Percentiles rank a stretch among this genome's conserved stretches.
Evolutionary conservation across 2,888 invertebrate genomes (phyloP).

Genomic region (Tetranychus truncatus): DNA sequence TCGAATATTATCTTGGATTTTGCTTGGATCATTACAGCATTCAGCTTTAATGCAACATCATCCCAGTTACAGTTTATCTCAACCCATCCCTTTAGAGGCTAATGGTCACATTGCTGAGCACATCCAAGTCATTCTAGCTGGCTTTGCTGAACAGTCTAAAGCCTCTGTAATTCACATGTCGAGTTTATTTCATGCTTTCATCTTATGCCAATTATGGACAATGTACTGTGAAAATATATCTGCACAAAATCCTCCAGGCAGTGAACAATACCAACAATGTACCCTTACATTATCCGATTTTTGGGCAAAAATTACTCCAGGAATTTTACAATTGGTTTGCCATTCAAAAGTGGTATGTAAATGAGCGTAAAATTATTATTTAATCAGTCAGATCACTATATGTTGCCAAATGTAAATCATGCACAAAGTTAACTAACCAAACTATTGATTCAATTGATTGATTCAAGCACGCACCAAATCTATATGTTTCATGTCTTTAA

Average conservation of each 20-base stretch:
- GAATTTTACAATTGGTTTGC: constrained; percentile 72
- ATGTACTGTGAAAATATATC: constrained; percentile 84
- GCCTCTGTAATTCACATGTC: constrained; percentile 83
- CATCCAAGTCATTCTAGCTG: constrained; percentile 84
- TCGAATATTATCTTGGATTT: constrained; percentile 79
- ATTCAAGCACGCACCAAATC: too few species aligned
- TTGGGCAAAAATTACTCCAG: constrained; percentile 95
- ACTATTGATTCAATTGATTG: neutral
- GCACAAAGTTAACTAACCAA: constrained; percentile 9
- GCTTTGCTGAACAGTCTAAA: constrained; percentile 87
- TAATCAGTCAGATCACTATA: neutral
- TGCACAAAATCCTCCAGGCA: constrained; percentile 39
- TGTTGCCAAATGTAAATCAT: neutral
- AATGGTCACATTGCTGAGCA: constrained; percentile 93
- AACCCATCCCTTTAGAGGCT: constrained; percentile 85
- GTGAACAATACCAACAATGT: constrained; percentile 32
- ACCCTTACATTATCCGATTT: constrained; percentile 67
- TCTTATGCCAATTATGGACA: constrained; percentile 95
- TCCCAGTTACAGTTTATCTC: constrained; percentile 34
- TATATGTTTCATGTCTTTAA: too few species aligned
- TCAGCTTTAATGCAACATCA: constrained; percentile 44
- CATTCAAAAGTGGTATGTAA: constrained; percentile 61
- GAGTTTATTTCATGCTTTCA: constrained; percentile 87
- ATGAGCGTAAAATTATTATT: neutral
- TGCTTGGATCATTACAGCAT: constrained; percentile 82